Base-by-base conservation (phyloP, 2,888 invertebrate species). In the Agonopterix alstromeriana region DNA sequence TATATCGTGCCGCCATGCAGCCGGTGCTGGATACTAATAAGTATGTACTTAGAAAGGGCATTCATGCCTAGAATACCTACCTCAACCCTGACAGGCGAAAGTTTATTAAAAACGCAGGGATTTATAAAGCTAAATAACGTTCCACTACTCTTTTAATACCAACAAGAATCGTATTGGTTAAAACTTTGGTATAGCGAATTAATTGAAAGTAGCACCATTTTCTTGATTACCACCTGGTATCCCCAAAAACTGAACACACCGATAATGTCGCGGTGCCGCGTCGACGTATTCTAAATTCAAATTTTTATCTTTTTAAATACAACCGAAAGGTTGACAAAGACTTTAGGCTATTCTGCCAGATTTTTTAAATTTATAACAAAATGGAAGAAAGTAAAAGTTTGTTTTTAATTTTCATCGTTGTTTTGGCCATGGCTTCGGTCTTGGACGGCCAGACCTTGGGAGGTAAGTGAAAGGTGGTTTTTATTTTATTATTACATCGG, bases 381-480 rank as follows among this genome's bases (percentile, higher is more conserved):
- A 80, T 79, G 77, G 64, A 58, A 58, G 62, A 59, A 50, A 58
- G 61, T 50, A 62, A 59, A 52, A 63, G 61, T 69, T 63, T 79
- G 46, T 67, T 73, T 55, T 58, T 67, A 61, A 60, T 75, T 55
- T 58, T 67, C 61, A 60, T 75, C 41, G 54, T 67, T 56, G 58
- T 72, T 53, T 58, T 67, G 53, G 57, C 67, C 27, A 63, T 76
- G 63, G 70, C 71, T 51, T 61, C 73, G 47, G 69, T 77, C 51
- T 60, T 77, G 58, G 73, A 77, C 53, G 82, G 78, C 48, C 83
- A 84, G 63, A 80, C 82, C 77, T 82, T 83, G 81, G 71, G 75
- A 48, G 86, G 85, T 85, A 56, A 86, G 86, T 84, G 83, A 86
- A 84, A 84, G 84, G 83, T 47, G 63, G 64, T 67, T 72, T 17